Base-by-base conservation (phyloP, 2,888 invertebrate genomes). In the Petrolisthes manimaculis region DNA sequence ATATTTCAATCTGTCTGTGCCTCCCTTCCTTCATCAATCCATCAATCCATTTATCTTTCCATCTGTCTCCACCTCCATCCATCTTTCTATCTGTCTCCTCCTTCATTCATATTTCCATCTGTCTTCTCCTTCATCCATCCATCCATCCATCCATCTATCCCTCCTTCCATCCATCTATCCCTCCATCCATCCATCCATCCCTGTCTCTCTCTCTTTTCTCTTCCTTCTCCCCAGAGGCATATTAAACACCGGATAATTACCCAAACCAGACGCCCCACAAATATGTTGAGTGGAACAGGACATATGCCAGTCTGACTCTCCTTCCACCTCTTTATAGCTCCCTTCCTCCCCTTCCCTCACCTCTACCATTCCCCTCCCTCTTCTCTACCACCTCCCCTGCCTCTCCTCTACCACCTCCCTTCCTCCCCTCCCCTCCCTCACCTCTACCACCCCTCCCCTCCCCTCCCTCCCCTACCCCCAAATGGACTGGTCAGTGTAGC, bases 361-460 rank as follows among this genome's bases (percentile, higher is more conserved):
- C 55, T 55, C 79, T 6, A 6, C 37, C 9, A 5, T 6, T 5
- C 8, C 9, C 12, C 5, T 21, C 37, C 24, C 21, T 21, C 56
- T 55, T 21, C 79, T 21, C 79, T 79, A 12, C 79, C 51, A n/a
- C 51, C 69, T 67, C 82, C 53, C 21, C 51, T 69, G 67, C 82
- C 9, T 9, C 18, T 18, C 53, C 69, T 69, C 51, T 54, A 21
- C 53, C n/a, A 51, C 21, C 54, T 21, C 71, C 55, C 21, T 21
- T 74, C 83, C 55, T n/a, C 55, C 56, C 80, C n/a, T 74, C 53
- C 53, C 54, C 83, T 51, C 21, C 21, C 71, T 54, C n/a, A 77
- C 77, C 18, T n/a, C 51, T 37, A 6, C 77, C 6, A 5, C 37
- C 77, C 37, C 37, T n/a, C 51, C 18, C 77, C 37, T 37, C 18